Evolutionary conservation across 2,113 vertebrate species (phyloP).

Genomic region (Pungitius pungitius): DNA sequence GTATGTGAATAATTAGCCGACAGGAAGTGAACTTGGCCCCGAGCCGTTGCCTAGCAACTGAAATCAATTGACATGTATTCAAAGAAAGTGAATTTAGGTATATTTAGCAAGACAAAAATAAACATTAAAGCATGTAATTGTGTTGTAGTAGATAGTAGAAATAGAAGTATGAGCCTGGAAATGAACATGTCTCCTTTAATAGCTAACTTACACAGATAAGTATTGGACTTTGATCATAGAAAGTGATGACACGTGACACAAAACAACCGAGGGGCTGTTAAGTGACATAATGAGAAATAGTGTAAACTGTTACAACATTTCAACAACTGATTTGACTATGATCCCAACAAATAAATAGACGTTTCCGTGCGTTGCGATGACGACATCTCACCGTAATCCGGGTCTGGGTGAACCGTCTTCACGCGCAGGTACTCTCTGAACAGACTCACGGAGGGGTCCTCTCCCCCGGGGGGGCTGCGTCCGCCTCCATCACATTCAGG

Average conservation of each 20-base stretch:
- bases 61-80: background rate
- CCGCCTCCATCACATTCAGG: conserved; percentile 69
- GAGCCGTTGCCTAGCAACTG: background rate
- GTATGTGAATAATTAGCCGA: background rate
- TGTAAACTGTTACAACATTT: background rate
- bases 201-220: conserved; percentile 45
- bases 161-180: background rate
- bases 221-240: conserved; percentile 44
- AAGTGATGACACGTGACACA: background rate
- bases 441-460: conserved; percentile 87
- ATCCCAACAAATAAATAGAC: background rate
- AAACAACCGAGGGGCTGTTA: too few relatives aligned
- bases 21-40: background rate
- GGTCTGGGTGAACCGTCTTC: conserved; percentile 90
- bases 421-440: conserved; percentile 93
- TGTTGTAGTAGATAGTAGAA: background rate
- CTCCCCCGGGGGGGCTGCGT: conserved; percentile 53
- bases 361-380: background rate
- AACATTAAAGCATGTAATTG: background rate
- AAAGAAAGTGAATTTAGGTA: background rate
- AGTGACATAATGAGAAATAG: background rate
- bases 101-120: background rate
- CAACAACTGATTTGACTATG: background rate
- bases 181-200: background rate
- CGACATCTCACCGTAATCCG: conserved; percentile 88